Base-by-base conservation (phyloP, 2,113 vertebrate genomes). In the Cichladusa arquata region DNA sequence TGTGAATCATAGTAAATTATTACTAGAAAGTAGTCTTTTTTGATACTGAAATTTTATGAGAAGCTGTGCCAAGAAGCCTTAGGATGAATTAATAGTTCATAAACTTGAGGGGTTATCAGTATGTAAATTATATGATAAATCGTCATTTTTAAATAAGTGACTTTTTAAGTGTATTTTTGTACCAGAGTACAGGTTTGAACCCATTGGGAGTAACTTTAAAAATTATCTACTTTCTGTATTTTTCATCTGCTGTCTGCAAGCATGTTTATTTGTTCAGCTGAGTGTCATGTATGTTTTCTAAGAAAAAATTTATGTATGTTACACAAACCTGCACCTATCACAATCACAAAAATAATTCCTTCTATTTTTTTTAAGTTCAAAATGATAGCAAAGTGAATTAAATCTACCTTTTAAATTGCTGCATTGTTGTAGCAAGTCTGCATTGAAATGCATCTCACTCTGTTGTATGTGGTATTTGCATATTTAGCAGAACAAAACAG, bases 401-500 rank as follows among this genome's bases (percentile, higher is more conserved):
- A 86, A 92, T 92, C 77, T 92, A 74, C 76, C 80, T 94, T 74
- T 97, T 90, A 91, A 96, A 94, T 81, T 95, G 85, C 73, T 92
- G 69, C 93, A 72, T 85, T 96, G 91, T 96, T 92, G 92, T 88
- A 90, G 54, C 2, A 4, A 51, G 84, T 94, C 72, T 64, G 91
- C 71, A 91, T 97, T 86, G 90, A 97, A 97, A 95, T 96, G 70
- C 60, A 89, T 97, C 90, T 97, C 85, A 95, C 80, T 95, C 76
- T 76, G 85, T 97, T 95, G 92, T 96, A 82, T 90, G 88, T 96
- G 90, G 70, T 92, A 94, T 98, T 98, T 98, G 93, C 86, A 92
- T 97, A 96, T 98, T 88, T 97, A 99, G 98, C 98, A 97, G 97
- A 98, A 97, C 98, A 98, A 96, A 99, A 98, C 96, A 99, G 98